Conservation (phyloP, 2,888 invertebrate genomes). For the Noctua pronuba region DNA sequence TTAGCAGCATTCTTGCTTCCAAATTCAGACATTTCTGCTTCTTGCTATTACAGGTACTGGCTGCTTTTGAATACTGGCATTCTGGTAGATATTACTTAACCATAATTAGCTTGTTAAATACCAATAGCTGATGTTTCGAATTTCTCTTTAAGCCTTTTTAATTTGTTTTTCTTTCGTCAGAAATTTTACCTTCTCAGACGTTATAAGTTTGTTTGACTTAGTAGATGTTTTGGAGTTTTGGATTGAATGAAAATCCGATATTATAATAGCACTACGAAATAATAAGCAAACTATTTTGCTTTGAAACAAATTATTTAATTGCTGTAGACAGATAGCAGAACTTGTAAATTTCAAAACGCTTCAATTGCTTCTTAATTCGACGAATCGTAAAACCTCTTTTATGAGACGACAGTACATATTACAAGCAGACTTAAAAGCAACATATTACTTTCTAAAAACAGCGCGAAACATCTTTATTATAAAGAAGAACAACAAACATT, state of each 20-base stretch:
- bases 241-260: not conserved
- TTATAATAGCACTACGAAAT: not conserved
- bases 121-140: not conserved
- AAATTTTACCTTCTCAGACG: not conserved
- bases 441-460: slow-evolving; percentile 24
- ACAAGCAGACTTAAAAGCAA: not conserved
- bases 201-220: too few species aligned
- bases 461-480: slow-evolving; percentile 15
- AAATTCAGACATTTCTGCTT: slow-evolving; percentile 25
- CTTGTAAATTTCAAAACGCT: not conserved
- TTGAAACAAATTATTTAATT: not conserved
- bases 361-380: not conserved
- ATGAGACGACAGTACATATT: not conserved
- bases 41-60: not conserved
- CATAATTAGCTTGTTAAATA: not conserved
- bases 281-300: not conserved
- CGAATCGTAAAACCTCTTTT: not conserved
- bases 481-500: slow-evolving; percentile 38
- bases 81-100: not conserved
- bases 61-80: not conserved
- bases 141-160: not conserved
- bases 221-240: not conserved
- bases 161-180: not conserved
- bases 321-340: not conserved
- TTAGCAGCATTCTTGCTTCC: slow-evolving; percentile 26